Evolutionary conservation across 2,888 invertebrate species (phyloP).

Genomic region (Coenonympha glycerion): DNA sequence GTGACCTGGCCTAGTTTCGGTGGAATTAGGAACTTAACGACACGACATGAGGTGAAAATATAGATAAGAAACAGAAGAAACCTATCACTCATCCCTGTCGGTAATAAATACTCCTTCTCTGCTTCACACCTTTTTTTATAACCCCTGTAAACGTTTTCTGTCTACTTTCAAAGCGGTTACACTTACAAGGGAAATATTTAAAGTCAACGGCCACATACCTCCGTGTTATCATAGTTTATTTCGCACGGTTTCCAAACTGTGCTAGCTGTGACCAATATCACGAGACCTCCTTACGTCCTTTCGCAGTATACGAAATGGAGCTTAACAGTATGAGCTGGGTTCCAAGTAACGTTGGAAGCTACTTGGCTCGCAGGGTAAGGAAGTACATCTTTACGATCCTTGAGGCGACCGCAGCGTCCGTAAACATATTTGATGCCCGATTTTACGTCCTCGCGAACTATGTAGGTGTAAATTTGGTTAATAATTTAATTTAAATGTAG

Average conservation of each 20-base stretch:
- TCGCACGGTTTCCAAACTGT: constrained; percentile 57
- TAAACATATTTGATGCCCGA: constrained; percentile 45
- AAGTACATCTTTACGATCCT: constrained; percentile 60
- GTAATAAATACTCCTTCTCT: background rate
- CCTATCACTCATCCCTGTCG: background rate
- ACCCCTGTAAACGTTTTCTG: constrained; percentile 12
- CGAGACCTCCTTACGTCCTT: constrained; percentile 27
- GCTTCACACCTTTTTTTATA: constrained; percentile 5
- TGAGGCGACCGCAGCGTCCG: constrained; percentile 55
- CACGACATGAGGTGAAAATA: background rate
- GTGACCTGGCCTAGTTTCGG: too few species aligned
- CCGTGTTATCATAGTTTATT: constrained; percentile 65
- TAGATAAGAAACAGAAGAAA: background rate
- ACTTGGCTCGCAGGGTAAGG: constrained; percentile 51
- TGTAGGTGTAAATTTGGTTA: constrained; percentile 23
- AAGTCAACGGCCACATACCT: constrained; percentile 53
- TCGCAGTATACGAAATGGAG: constrained; percentile 13
- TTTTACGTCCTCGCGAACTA: constrained; percentile 38
- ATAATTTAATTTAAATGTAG: constrained; percentile 20
- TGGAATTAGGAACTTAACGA: too few species aligned
- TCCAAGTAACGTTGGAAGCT: constrained; percentile 41
- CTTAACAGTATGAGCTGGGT: constrained; percentile 32
- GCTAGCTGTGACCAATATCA: constrained; percentile 31
- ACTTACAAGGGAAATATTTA: constrained; percentile 37
- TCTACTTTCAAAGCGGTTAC: constrained; percentile 20